phyloP scores from a whole-genome alignment of 2,113 vertebrate genomes.

The Cervus canadensis region DNA sequence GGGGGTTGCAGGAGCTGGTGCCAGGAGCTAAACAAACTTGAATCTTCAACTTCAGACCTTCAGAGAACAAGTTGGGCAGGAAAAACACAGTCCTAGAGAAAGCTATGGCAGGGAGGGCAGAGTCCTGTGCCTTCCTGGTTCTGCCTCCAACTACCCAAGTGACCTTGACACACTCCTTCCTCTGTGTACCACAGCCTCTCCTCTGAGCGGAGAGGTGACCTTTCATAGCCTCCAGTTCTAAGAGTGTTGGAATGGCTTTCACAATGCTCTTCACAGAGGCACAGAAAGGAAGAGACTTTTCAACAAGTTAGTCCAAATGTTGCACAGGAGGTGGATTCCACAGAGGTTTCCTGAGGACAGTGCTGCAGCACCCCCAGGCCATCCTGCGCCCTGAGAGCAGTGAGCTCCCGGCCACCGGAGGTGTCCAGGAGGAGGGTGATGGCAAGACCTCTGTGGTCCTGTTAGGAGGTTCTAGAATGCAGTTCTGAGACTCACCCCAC shows the following conservation, averaged over 20 bases:
- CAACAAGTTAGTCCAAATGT: slow-evolving; percentile 21
- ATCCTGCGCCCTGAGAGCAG: not conserved
- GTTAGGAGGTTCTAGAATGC: not conserved
- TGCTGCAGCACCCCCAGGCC: no score
- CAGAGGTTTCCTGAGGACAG: not conserved
- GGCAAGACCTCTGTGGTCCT: not conserved
- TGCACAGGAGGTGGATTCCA: not conserved
- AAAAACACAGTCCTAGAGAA: not conserved
- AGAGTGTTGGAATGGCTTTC: not conserved
- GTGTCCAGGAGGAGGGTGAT: not conserved
- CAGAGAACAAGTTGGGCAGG: not conserved
- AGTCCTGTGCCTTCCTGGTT: not conserved
- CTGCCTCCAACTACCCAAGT: not conserved
- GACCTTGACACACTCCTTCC: not conserved
- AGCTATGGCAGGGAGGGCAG: fast-evolving
- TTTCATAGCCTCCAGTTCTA: not conserved
- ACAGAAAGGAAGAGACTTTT: slow-evolving; percentile 7
- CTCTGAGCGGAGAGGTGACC: not conserved
- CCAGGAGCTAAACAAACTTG: not conserved
- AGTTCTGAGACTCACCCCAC: not conserved
- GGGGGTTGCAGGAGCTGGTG: not conserved
- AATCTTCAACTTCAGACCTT: not conserved
- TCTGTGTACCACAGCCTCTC: not conserved
- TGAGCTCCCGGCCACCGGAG: not conserved
- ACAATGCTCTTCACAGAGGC: not conserved